Evolutionary conservation across 2,888 invertebrate genomes (phyloP).

Genomic region (Camponotus fellah): DNA sequence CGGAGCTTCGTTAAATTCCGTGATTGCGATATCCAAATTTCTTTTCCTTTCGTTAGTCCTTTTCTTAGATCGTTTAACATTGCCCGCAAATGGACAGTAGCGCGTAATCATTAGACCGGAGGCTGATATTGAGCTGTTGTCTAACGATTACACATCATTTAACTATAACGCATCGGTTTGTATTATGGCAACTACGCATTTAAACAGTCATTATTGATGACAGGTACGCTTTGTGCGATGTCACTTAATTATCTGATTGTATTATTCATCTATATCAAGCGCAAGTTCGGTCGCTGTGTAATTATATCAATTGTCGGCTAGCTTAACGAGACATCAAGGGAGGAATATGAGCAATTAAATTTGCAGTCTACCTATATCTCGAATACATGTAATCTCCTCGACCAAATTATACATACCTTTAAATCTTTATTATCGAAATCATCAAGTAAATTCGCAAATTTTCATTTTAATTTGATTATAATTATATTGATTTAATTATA

Average conservation of each 20-base stretch:
- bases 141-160: conserved; percentile 56
- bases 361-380: background rate
- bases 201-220: conserved; percentile 29
- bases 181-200: conserved; percentile 18
- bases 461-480: conserved; percentile 6
- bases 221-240: conserved; percentile 36
- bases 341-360: conserved; percentile 24
- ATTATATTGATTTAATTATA: background rate
- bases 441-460: background rate
- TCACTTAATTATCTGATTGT: conserved; percentile 54
- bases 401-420: background rate
- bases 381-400: background rate
- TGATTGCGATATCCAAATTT: conserved; percentile 24
- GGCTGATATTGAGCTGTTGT: conserved; percentile 42
- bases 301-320: conserved; percentile 17
- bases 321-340: background rate
- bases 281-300: background rate
- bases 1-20: conserved; percentile 9
- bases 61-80: conserved; percentile 35
- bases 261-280: conserved; percentile 40
- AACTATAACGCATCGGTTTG: conserved; percentile 37
- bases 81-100: conserved; percentile 51
- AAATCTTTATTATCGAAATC: background rate
- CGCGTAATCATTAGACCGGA: conserved; percentile 51
- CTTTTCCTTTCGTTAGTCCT: conserved; percentile 17